Base-by-base conservation (phyloP, 2,113 vertebrate genomes). In the Pelecanoides urinatrix region DNA sequence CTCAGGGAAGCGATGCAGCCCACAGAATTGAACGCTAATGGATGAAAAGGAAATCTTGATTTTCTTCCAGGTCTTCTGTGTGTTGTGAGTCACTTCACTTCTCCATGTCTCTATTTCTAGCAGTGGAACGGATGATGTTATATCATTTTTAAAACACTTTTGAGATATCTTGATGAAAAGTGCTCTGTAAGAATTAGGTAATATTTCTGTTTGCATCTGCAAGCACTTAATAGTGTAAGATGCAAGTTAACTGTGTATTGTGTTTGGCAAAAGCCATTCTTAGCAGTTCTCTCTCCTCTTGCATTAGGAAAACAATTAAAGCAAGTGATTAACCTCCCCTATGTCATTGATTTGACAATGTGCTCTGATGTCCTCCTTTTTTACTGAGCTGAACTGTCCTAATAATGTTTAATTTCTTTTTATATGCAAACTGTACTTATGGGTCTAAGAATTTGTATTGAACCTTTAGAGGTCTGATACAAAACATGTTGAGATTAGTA, bases 61-160 rank as follows among this genome's bases (percentile, higher is more conserved):
- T 96, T 91, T 86, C 68, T 95, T 94, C 86, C 83, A 91, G 65
- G 17, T 36, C 22, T 92, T 93, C 78, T 95, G 38, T 65, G 38
- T 25, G 8, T 38, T 88, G 32, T 88, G 79, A 95, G 59, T 83
- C 66, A 95, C 21, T 88, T 82, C 9, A 26, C 20, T 94, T 83
- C 62, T 80, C 50, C 3, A 1, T 55, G 55, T 11, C 22, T 87
- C 44, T 75, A 22, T 80, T 92, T 80, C 63, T 90, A 88, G 47
- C 67, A 42, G 72, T 56, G 55, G 56, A 77, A 80, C 0, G 3
- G 50, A 70, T 88, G 58, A 66, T 71, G 49, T 12, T 90, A 25
- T 34, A 74, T 52, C 10, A 77, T 72, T 87, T 93, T 73, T 59
- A 86, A 93, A 79, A 36, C 10, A 20, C 59, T 93, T 96, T 71